These are phyloP conservation scores for Oryzias sinensis DNA, from an alignment of 2,797 vertebrate genomes.

Conservation along the genomic window DNA sequence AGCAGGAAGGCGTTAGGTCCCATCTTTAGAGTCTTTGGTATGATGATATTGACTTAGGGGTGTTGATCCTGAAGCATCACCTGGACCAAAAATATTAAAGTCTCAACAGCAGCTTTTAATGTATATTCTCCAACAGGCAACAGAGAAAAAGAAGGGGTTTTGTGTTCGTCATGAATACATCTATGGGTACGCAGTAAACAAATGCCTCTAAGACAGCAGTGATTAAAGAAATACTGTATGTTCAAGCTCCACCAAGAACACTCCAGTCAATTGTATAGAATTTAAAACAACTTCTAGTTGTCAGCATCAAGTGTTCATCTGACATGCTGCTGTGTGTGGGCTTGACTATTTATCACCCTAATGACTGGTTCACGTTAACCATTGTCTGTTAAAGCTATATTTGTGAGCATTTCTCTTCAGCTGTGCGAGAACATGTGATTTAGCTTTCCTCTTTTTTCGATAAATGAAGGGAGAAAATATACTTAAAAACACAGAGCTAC, in stretches of 20 bases:
- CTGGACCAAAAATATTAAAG: too few relatives aligned
- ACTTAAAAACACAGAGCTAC: slow-evolving; percentile 14
- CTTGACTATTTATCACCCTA: slow-evolving; percentile 32
- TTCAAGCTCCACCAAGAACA: slow-evolving; percentile 4
- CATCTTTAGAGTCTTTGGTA: too few relatives aligned
- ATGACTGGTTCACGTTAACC: slow-evolving; percentile 7
- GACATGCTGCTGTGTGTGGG: slow-evolving; percentile 15
- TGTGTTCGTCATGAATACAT: background rate
- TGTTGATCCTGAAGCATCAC: too few relatives aligned
- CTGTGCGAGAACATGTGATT: slow-evolving; percentile 31
- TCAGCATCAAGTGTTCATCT: slow-evolving; percentile 14
- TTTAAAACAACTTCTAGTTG: slow-evolving; percentile 19
- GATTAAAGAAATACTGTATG: background rate
- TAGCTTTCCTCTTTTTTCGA: slow-evolving; percentile 4
- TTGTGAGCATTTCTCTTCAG: slow-evolving; percentile 7
- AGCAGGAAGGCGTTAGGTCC: too few relatives aligned
- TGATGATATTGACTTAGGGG: too few relatives aligned
- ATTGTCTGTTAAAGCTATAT: slow-evolving; percentile 14
- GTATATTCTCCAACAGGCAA: background rate
- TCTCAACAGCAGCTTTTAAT: background rate
- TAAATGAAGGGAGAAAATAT: slow-evolving; percentile 2
- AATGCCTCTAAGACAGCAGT: background rate
- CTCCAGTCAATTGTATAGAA: background rate
- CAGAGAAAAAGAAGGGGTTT: background rate
- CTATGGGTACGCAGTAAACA: background rate